These are phyloP conservation scores for Microdon myrmicae DNA, from an alignment of 2,888 invertebrate genomes.

Conservation along the genomic window DNA sequence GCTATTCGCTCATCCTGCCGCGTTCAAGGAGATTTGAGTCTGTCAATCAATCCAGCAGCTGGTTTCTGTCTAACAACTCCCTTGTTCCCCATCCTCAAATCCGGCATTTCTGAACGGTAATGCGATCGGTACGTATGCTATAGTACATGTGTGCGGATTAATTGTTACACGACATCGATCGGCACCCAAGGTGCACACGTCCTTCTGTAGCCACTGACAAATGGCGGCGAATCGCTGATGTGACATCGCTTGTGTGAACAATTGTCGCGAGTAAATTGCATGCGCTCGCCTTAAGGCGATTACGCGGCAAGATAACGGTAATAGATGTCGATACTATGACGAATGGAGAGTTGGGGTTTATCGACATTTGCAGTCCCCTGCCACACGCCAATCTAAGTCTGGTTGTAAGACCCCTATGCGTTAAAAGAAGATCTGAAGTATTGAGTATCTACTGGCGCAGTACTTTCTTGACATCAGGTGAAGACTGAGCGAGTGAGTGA, in stretches of 20 bases:
- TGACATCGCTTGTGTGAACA: slow-evolving; percentile 35
- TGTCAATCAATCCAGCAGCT: slow-evolving; percentile 31
- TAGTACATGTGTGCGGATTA: slow-evolving; percentile 24
- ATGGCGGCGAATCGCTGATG: slow-evolving; percentile 40
- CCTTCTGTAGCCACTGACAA: slow-evolving; percentile 41
- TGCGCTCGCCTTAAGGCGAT: slow-evolving; percentile 36
- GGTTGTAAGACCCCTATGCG: too few relatives aligned
- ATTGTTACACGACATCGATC: slow-evolving; percentile 43
- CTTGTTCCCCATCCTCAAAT: slow-evolving; percentile 1
- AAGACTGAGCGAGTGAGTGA: slow-evolving; percentile 46
- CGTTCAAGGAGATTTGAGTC: slow-evolving; percentile 24
- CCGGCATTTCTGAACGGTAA: slow-evolving; percentile 39
- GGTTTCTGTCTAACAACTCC: slow-evolving; percentile 29
- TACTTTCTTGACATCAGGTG: slow-evolving; percentile 39
- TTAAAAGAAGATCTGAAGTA: too few relatives aligned
- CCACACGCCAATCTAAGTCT: slow-evolving; percentile 16
- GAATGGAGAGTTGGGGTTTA: slow-evolving; percentile 8
- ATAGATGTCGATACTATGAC: slow-evolving; percentile 25
- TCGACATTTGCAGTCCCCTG: slow-evolving; percentile 24
- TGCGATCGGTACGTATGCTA: slow-evolving; percentile 36
- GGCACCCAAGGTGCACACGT: slow-evolving; percentile 23
- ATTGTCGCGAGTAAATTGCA: slow-evolving; percentile 23
- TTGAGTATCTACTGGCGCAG: too few relatives aligned
- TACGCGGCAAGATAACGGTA: slow-evolving; percentile 31
- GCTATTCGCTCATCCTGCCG: slow-evolving; percentile 42